Conservation (phyloP, 2,797 vertebrate genomes). For the Enteromius trimaculatus region DNA sequence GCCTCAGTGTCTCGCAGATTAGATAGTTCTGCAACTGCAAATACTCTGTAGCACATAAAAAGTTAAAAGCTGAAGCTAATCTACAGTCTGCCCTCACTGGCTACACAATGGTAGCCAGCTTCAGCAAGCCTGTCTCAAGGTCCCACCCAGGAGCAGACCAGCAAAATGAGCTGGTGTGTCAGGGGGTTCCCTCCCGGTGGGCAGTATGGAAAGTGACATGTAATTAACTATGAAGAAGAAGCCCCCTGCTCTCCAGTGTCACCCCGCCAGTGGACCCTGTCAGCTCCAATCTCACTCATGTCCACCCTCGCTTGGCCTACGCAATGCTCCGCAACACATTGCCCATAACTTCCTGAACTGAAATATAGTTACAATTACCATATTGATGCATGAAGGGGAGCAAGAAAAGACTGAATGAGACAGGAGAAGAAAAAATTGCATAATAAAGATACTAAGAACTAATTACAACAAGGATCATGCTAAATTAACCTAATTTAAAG, state of each 20-base stretch:
- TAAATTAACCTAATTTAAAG: neutral
- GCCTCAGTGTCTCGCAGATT: constrained; percentile 44
- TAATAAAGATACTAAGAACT: neutral
- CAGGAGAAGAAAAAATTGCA: neutral
- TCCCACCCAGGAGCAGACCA: constrained; percentile 44
- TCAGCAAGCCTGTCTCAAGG: constrained; percentile 44
- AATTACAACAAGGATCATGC: neutral
- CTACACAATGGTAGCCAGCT: constrained; percentile 43
- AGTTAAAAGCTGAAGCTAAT: constrained; percentile 33
- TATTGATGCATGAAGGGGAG: neutral
- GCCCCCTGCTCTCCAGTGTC: constrained; percentile 54
- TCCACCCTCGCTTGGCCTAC: constrained; percentile 63
- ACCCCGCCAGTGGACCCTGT: constrained; percentile 67
- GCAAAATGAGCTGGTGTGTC: constrained; percentile 51
- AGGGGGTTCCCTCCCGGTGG: constrained; percentile 51
- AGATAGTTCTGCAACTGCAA: constrained; percentile 30
- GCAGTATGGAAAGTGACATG: constrained; percentile 65
- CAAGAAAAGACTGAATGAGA: neutral
- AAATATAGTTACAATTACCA: neutral
- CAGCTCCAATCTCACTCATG: constrained; percentile 68
- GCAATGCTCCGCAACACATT: constrained; percentile 53
- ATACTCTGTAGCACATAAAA: constrained; percentile 11
- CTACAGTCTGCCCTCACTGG: constrained; percentile 11
- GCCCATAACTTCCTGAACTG: constrained; percentile 1
- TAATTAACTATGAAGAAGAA: constrained; percentile 64